Base-by-base conservation (phyloP, 2,797 vertebrate species). In the Gambelia wislizenii region DNA sequence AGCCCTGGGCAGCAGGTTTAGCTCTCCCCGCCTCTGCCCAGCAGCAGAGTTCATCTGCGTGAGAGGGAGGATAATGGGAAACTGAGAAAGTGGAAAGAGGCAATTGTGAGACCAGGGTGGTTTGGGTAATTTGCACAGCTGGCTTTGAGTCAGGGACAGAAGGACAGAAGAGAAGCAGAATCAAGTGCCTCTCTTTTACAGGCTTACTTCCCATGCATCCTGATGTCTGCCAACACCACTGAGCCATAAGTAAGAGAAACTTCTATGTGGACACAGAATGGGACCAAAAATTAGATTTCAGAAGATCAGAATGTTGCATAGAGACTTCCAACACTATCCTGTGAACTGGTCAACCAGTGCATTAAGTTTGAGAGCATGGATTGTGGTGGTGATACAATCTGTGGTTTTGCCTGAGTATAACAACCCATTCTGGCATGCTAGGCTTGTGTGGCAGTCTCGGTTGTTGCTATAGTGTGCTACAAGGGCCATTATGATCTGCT, bases 1-100 rank as follows among this genome's bases (percentile, higher is more conserved):
- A 89, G 84, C 84, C 87, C 69, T 76, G 70, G 70, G 44, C 78
- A 36, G 44, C 59, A 33, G 87, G 33, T 52, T 80, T 64, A 12
- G 36, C 30, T 82, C 20, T 82, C 44, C 47, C 56, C 33, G 25
- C 27, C 16, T 10, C 25, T 54, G 78, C 79, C 78, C 47, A 86
- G 84, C 44, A 7, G 42, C 13, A 36, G 47, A 75, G 47, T 85
- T 80, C 64, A 47, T 70, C 76, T 67, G 54, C 16, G 44, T n/a
- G 47, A 82, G 14, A 54, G 74, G 44, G 84, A 85, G 54, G 42
- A 14, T 36, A 49, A 52, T 64, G 39, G 84, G 47, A 76, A 89
- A 20, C 30, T 76, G 76, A 75, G 4, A 42, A n/a, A 27, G 20
- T 20, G 20, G 70, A 44, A 22, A 76, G 67, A 42, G 13, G 39